Percentiles rank a stretch among this genome's conserved stretches.
Conservation (phyloP, 2,113 vertebrate species). For the Scomber colias region DNA sequence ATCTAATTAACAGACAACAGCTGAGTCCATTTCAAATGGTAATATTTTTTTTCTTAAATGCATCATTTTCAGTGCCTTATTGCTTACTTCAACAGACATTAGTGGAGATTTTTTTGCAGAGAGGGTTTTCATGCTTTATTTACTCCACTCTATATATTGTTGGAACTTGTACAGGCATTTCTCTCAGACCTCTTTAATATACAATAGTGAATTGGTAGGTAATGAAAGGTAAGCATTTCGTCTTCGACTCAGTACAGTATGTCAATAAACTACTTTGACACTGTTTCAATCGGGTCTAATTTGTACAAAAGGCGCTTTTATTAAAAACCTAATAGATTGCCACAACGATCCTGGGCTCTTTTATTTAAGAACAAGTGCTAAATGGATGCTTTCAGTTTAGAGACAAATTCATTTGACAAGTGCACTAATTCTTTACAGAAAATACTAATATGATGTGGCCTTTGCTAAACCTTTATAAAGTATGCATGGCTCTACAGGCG, state of each 20-base stretch:
- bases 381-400: background rate
- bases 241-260: constrained; percentile 26
- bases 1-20: constrained; percentile 90
- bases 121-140: constrained; percentile 74
- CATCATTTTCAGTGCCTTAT: constrained; percentile 78
- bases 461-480: constrained; percentile 23
- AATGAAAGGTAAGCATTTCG: constrained; percentile 58
- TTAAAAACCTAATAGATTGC: constrained; percentile 11
- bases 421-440: constrained; percentile 8
- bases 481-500: constrained; percentile 4
- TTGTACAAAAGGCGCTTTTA: constrained; percentile 23
- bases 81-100: constrained; percentile 76
- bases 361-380: background rate
- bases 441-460: background rate
- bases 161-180: constrained; percentile 79
- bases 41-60: constrained; percentile 83
- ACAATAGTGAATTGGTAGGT: constrained; percentile 72
- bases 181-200: constrained; percentile 71
- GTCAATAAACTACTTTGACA: constrained; percentile 47
- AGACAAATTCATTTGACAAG: constrained; percentile 15
- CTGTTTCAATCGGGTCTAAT: constrained; percentile 14
- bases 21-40: constrained; percentile 88
- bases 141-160: constrained; percentile 72
- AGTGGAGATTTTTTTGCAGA: constrained; percentile 45
- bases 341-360: constrained; percentile 12